These are phyloP conservation scores for Parapsyche elsis DNA, from an alignment of 1,140 invertebrate species.

Conservation along the genomic window DNA sequence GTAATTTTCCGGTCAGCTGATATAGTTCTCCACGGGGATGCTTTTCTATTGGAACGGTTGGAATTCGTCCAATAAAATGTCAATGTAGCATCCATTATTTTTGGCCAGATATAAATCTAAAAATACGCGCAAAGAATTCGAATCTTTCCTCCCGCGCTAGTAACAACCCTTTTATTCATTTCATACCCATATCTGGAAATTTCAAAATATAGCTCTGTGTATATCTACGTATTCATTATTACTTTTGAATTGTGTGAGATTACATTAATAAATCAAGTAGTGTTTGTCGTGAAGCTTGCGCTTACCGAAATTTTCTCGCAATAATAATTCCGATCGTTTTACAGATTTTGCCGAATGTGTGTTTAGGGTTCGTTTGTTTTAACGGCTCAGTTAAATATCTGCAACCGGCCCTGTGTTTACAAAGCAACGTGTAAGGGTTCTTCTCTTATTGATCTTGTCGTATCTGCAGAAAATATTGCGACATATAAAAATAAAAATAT, in stretches of 20 bases:
- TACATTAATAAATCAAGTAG: not conserved
- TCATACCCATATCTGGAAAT: not conserved
- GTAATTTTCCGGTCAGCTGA: conserved; percentile 56
- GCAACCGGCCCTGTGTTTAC: conserved; percentile 11
- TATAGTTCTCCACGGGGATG: conserved; percentile 32
- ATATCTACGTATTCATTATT: not conserved
- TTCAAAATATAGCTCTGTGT: not conserved
- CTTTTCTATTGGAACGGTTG: conserved; percentile 34
- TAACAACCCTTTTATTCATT: too few relatives aligned
- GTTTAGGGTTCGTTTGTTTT: conserved; percentile 42
- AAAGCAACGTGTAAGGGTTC: not conserved
- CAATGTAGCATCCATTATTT: conserved; percentile 52
- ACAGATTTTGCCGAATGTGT: conserved; percentile 31
- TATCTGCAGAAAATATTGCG: not conserved
- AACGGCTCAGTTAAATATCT: conserved; percentile 35
- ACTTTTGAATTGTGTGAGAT: not conserved
- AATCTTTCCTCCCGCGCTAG: too few relatives aligned
- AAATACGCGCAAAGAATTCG: not conserved
- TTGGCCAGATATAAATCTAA: not conserved
- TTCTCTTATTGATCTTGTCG: not conserved
- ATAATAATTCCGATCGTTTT: conserved; percentile 37
- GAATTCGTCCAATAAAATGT: conserved; percentile 56
- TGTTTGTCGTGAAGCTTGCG: not conserved
- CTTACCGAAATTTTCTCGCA: conserved; percentile 22
- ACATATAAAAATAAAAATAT: not conserved